phyloP scores from a whole-genome alignment of 2,888 invertebrate species.

The Physocephala rufipes region DNA sequence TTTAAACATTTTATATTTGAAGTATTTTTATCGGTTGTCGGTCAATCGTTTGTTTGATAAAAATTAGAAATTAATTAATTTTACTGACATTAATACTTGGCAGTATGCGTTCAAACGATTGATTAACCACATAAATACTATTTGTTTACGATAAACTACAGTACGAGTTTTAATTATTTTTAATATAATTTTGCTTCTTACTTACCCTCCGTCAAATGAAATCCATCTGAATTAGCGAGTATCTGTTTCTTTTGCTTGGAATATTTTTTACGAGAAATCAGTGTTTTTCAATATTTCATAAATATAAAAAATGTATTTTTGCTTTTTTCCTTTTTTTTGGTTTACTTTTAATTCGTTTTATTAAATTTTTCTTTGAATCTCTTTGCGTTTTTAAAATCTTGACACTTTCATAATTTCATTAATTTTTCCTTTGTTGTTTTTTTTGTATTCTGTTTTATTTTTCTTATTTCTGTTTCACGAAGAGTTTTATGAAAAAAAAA shows the following conservation, averaged over 20 bases:
- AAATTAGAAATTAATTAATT: no score
- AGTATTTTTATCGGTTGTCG: no score
- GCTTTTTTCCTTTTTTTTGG: background rate
- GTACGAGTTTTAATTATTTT: no score
- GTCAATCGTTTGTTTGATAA: no score
- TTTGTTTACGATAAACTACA: no score
- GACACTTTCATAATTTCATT: background rate
- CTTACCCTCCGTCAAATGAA: conserved; percentile 15
- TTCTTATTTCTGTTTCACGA: background rate
- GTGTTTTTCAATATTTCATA: no score
- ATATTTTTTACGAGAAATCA: background rate
- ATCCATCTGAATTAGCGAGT: conserved; percentile 19
- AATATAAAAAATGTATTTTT: background rate
- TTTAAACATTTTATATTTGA: no score
- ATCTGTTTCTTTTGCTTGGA: no score
- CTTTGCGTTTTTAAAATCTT: background rate
- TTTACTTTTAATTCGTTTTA: background rate
- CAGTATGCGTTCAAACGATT: no score
- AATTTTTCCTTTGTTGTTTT: conserved; percentile 5
- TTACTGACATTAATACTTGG: no score
- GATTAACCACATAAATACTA: no score
- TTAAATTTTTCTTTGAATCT: background rate
- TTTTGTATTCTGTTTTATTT: background rate
- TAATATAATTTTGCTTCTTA: background rate
- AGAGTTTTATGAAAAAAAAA: background rate